Evolutionary conservation across 2,797 vertebrate genomes (phyloP).

Genomic region (Pseudomugil gertrudae): DNA sequence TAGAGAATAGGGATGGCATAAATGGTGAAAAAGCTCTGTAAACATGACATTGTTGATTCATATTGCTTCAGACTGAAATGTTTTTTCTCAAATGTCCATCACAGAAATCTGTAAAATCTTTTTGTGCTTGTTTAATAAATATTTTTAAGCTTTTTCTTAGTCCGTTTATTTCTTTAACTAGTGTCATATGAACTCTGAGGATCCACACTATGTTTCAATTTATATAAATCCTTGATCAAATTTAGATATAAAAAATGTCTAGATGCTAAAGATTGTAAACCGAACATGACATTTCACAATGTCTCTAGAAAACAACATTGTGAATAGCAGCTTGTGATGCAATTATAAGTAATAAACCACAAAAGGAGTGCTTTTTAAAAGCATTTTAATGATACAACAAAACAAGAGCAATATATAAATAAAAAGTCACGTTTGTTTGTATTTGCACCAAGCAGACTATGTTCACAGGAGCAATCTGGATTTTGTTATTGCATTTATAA

Average conservation of each 20-base stretch:
- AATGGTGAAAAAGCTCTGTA: background rate
- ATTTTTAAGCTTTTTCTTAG: too few species aligned
- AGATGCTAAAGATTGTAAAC: background rate
- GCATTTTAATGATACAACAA: too few species aligned
- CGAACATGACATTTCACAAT: background rate
- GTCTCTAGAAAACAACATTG: background rate
- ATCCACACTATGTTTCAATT: background rate
- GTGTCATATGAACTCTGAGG: too few species aligned
- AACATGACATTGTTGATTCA: background rate
- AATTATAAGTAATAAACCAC: too few species aligned
- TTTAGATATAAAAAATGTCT: background rate
- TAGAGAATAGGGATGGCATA: background rate
- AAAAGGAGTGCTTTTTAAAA: too few species aligned
- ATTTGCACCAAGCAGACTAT: too few species aligned
- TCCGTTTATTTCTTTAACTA: too few species aligned
- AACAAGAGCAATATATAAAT: too few species aligned
- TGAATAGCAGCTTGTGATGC: too few species aligned
- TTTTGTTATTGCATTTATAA: background rate
- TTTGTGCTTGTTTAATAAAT: too few species aligned
- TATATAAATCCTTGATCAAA: background rate
- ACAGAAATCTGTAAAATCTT: background rate
- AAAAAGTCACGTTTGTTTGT: too few species aligned
- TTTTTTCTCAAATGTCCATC: background rate
- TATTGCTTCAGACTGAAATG: background rate
- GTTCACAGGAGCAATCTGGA: too few species aligned